These are phyloP conservation scores for roundworm (Caenorhabditis elegans) DNA, from an alignment of 1,140 invertebrate genomes.

Conservation along the genomic window WBcel235 BX284602.5:9641001-9641500, in stretches of 20 bases:
- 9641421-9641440: too few relatives aligned
- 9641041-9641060: slow-evolving; percentile 70
- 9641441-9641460: slow-evolving; percentile 23
- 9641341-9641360: slow-evolving; percentile 95
- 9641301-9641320: slow-evolving; percentile 94
- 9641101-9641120: slow-evolving; percentile 99
- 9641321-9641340: slow-evolving; percentile 73
- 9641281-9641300: slow-evolving; percentile 88
- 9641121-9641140: slow-evolving; percentile 94
- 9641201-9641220: slow-evolving; percentile 68
- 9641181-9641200: slow-evolving; percentile 99
- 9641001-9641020: slow-evolving; percentile 52
- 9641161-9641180: slow-evolving; percentile 95
- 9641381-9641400: too few relatives aligned
- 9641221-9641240: too few relatives aligned
- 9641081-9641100: slow-evolving; percentile 98
- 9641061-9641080: slow-evolving; percentile 97
- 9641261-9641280: too few relatives aligned
- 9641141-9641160: slow-evolving; percentile 94
- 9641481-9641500: too few relatives aligned
- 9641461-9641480: neutral
- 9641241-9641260: too few relatives aligned
- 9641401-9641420: neutral
- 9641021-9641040: slow-evolving; percentile 43
- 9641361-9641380: neutral